Evolutionary conservation across 2,113 vertebrate genomes (phyloP).

Genomic region (Collichthys lucidus): DNA sequence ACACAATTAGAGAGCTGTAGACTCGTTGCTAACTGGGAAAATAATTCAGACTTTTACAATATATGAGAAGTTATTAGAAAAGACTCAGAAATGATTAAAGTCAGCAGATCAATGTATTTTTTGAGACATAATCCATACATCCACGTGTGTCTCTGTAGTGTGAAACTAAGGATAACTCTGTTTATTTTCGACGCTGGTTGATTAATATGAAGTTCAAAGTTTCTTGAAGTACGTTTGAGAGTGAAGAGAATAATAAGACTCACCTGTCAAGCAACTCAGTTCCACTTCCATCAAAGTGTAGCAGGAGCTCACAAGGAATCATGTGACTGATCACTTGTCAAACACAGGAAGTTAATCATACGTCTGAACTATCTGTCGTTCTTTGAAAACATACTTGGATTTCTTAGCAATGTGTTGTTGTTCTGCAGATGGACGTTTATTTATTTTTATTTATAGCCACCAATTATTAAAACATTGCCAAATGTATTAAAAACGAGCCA

Average conservation of each 20-base stretch:
- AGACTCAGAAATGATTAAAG: background rate
- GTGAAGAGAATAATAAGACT: background rate
- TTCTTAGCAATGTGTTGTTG: background rate
- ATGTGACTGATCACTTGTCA: background rate
- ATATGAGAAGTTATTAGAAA: background rate
- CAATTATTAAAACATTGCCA: no score
- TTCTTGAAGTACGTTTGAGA: background rate
- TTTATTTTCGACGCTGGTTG: background rate
- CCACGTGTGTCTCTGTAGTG: background rate
- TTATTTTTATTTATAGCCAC: no score
- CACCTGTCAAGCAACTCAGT: background rate
- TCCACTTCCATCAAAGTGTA: background rate
- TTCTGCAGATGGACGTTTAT: background rate
- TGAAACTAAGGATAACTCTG: background rate
- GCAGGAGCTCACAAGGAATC: background rate
- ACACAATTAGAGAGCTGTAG: background rate
- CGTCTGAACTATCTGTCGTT: no score
- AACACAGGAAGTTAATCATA: no score
- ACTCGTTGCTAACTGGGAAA: background rate
- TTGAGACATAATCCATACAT: slow-evolving; percentile 4
- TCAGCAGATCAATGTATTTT: slow-evolving; percentile 13
- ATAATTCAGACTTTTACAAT: background rate
- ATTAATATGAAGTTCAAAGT: background rate
- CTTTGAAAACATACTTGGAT: no score
- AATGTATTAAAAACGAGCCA: background rate